These are phyloP conservation scores for Brachystomella parvula DNA, from an alignment of 1,140 invertebrate genomes.

Conservation along the genomic window DNA sequence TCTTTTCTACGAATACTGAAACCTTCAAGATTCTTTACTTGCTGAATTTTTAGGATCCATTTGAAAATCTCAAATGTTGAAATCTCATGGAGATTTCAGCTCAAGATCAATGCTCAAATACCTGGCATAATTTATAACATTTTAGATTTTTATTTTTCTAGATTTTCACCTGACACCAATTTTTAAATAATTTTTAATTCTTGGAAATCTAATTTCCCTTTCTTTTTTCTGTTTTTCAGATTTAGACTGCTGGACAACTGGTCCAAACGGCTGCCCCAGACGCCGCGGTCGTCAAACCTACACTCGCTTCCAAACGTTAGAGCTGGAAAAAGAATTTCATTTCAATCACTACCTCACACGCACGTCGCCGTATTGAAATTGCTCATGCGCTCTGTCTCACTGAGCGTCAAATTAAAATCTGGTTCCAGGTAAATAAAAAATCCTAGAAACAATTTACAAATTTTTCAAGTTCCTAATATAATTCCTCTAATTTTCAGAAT, in stretches of 20 bases:
- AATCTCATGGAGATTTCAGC: not conserved
- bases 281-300: conserved; percentile 91
- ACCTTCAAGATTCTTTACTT: too few relatives aligned
- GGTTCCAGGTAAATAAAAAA: conserved; percentile 45
- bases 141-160: not conserved
- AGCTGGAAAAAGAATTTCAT: conserved; percentile 96
- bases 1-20: too few relatives aligned
- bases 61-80: too few relatives aligned
- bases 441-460: conserved; percentile 13
- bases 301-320: conserved; percentile 87
- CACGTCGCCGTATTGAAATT: conserved; percentile 89
- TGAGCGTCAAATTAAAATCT: conserved; percentile 94
- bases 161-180: not conserved
- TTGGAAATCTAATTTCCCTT: conserved; percentile 7
- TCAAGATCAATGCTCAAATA: not conserved
- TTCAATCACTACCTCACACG: conserved; percentile 96
- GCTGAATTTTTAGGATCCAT: too few relatives aligned
- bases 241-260: conserved; percentile 54
- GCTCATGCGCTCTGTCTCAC: conserved; percentile 91
- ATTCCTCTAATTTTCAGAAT: conserved; percentile 64
- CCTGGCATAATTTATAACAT: not conserved
- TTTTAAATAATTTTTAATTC: conserved; percentile 12
- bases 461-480: not conserved
- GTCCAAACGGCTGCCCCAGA: conserved; percentile 90
- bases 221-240: conserved; percentile 27